phyloP scores from a whole-genome alignment of 2,888 invertebrate genomes.

The Leptinotarsa rubiginosa region DNA sequence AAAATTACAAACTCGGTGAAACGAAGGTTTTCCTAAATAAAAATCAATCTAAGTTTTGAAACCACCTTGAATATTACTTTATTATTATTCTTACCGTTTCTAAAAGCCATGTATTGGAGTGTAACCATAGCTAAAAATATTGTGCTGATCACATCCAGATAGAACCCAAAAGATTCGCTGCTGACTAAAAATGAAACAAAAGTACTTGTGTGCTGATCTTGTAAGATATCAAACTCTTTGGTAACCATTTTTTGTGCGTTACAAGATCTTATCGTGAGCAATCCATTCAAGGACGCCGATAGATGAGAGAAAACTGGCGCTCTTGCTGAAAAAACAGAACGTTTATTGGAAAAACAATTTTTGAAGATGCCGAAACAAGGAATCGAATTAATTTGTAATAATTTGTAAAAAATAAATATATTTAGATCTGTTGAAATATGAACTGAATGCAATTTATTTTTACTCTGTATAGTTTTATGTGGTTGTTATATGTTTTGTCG shows the following conservation, averaged over 20 bases:
- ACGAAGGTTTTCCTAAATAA: not conserved
- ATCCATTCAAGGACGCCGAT: conserved; percentile 85
- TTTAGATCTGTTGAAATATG: too few relatives aligned
- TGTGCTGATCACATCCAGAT: conserved; percentile 74
- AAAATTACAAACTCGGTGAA: not conserved
- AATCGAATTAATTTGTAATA: too few relatives aligned
- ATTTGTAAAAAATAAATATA: too few relatives aligned
- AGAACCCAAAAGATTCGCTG: conserved; percentile 75
- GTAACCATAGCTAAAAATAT: conserved; percentile 73
- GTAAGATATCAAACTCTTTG: conserved; percentile 80
- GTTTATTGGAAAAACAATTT: too few relatives aligned
- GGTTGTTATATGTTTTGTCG: too few relatives aligned
- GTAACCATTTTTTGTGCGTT: conserved; percentile 79
- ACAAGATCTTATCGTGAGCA: conserved; percentile 87
- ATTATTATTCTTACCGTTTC: conserved; percentile 67
- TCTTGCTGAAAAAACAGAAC: conserved; percentile 39
- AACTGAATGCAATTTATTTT: too few relatives aligned
- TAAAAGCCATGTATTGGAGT: conserved; percentile 73
- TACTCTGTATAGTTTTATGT: too few relatives aligned
- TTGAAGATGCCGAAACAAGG: too few relatives aligned
- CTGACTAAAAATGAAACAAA: conserved; percentile 73
- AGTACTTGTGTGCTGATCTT: conserved; percentile 76
- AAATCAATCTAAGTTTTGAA: too few relatives aligned
- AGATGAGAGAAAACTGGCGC: conserved; percentile 94
- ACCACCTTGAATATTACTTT: too few relatives aligned